phyloP scores from a whole-genome alignment of 2,888 invertebrate species.

The Pyralis farinalis region DNA sequence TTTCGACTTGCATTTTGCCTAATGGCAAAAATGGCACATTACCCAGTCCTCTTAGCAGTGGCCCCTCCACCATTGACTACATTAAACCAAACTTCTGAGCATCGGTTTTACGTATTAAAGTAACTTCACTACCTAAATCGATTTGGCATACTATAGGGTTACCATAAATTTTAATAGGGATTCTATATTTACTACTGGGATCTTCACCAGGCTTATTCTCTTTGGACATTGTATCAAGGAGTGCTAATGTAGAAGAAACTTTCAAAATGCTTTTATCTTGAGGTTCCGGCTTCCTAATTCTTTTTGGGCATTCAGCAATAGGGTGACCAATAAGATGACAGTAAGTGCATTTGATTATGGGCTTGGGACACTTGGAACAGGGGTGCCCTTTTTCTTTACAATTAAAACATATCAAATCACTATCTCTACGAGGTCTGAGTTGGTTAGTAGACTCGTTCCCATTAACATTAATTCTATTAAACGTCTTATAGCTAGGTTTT shows the following conservation, averaged over 20 bases:
- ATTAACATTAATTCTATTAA: no score
- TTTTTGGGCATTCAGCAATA: neutral
- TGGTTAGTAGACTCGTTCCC: neutral
- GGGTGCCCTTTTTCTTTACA: neutral
- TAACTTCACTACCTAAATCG: constrained; percentile 20
- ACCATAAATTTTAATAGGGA: neutral
- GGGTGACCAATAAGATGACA: neutral
- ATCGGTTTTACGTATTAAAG: constrained; percentile 17
- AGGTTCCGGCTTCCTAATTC: neutral
- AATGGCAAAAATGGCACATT: constrained; percentile 18
- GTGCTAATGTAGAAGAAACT: neutral
- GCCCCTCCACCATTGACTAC: constrained; percentile 12
- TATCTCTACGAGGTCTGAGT: neutral
- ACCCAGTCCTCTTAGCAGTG: constrained; percentile 17
- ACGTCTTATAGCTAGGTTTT: no score
- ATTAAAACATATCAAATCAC: neutral
- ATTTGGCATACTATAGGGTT: constrained; percentile 4
- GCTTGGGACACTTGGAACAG: neutral
- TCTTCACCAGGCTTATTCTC: neutral
- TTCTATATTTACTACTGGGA: neutral
- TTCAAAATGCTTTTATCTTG: neutral
- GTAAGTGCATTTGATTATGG: no score
- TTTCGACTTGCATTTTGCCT: constrained; percentile 7
- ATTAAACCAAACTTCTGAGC: constrained; percentile 14
- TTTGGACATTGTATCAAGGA: no score